Conservation (phyloP, 2,113 vertebrate species). For the Orcinus orca region DNA sequence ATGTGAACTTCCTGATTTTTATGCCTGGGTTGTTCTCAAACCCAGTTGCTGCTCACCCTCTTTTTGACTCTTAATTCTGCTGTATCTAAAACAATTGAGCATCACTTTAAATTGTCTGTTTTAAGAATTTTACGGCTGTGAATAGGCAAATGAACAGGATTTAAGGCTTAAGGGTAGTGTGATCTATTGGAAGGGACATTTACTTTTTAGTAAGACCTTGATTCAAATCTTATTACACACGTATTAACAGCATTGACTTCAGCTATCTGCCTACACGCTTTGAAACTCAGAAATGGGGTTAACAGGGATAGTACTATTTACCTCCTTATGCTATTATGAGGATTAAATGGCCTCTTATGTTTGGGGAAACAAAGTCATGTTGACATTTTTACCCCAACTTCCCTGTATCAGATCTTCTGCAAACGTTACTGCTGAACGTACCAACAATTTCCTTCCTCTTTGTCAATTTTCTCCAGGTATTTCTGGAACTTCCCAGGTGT, state of each 20-base stretch:
- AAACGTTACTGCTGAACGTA: neutral
- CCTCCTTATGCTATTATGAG: neutral
- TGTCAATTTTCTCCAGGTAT: neutral
- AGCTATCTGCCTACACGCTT: neutral
- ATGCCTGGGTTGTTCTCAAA: neutral
- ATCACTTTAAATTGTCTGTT: neutral
- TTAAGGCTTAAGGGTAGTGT: neutral
- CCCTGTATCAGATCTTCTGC: neutral
- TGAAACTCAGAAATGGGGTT: neutral
- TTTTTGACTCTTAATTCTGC: neutral
- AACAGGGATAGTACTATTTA: neutral
- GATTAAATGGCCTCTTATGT: neutral
- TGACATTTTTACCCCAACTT: neutral
- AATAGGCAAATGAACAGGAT: neutral
- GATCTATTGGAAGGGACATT: neutral
- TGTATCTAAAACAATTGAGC: neutral
- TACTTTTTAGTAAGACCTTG: neutral
- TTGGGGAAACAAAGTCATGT: neutral
- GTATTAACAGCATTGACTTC: neutral
- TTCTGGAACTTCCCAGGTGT: neutral
- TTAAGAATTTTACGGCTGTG: neutral
- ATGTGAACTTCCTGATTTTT: constrained; percentile 1
- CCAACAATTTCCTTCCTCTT: neutral
- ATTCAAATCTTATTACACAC: neutral
- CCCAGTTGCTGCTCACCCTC: neutral